Conservation (phyloP, 1,140 invertebrate genomes). For the Ceratina calcarata region DNA sequence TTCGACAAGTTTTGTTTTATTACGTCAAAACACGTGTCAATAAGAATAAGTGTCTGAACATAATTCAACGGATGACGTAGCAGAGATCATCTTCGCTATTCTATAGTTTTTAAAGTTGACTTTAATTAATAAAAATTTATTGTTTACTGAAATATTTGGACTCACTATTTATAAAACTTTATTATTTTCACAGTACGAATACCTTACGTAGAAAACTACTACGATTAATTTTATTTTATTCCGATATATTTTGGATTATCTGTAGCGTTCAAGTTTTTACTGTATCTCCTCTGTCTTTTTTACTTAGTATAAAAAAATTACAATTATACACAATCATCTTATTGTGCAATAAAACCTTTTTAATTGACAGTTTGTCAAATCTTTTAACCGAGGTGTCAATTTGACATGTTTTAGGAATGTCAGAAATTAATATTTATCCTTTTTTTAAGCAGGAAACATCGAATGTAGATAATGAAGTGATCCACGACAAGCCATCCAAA, state of each 20-base stretch:
- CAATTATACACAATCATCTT: background rate
- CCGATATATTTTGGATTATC: background rate
- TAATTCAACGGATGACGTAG: slow-evolving; percentile 54
- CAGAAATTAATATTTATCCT: slow-evolving; percentile 25
- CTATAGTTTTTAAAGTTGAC: slow-evolving; percentile 9
- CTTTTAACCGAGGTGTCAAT: background rate
- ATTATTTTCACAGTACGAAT: too few species aligned
- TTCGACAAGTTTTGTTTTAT: slow-evolving; percentile 1
- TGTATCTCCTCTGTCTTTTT: background rate
- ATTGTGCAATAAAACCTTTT: background rate
- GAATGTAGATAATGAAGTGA: slow-evolving; percentile 78
- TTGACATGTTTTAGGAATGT: background rate
- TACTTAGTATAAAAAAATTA: background rate
- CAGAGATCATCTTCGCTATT: slow-evolving; percentile 19
- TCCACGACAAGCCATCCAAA: slow-evolving; percentile 89
- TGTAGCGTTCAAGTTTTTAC: background rate
- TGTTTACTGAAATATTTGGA: background rate
- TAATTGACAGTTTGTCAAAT: too few species aligned
- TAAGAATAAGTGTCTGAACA: slow-evolving; percentile 20
- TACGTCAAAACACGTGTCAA: slow-evolving; percentile 24
- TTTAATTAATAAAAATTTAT: background rate
- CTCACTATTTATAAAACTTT: background rate
- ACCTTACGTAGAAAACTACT: background rate
- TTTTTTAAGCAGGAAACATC: slow-evolving; percentile 81
- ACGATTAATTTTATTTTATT: background rate